Evolutionary conservation across 2,797 vertebrate genomes (phyloP).

Genomic region (Melanotaenia trifasciata): DNA sequence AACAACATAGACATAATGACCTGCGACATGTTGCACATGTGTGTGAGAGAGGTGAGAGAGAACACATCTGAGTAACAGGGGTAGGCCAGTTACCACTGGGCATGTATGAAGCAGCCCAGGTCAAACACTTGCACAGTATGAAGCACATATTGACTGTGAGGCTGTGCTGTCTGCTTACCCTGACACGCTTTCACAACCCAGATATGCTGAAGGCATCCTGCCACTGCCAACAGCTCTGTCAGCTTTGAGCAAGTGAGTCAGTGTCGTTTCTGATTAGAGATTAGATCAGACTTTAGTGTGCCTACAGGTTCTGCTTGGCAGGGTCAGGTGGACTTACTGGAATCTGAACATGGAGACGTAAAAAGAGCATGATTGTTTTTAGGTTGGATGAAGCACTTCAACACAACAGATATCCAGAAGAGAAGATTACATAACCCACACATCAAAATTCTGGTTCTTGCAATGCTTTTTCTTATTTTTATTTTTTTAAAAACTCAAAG

Average conservation of each 20-base stretch:
- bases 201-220: background rate
- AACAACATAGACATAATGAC: background rate
- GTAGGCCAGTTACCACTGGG: background rate
- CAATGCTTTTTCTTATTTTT: too few relatives aligned
- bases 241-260: constrained; percentile 3
- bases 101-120: background rate
- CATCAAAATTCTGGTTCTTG: too few relatives aligned
- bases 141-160: constrained; percentile 5
- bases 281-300: too few relatives aligned
- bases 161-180: background rate
- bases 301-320: constrained; percentile 1
- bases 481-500: too few relatives aligned
- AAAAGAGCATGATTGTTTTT: too few relatives aligned
- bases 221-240: constrained; percentile 15
- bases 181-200: constrained; percentile 2
- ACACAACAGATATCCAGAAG: too few relatives aligned
- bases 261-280: constrained; percentile 6
- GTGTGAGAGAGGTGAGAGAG: background rate
- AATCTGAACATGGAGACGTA: background rate
- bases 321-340: background rate
- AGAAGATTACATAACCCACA: too few relatives aligned
- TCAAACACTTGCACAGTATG: background rate
- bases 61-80: background rate
- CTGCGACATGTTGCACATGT: background rate
- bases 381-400: too few relatives aligned